Base-by-base conservation (phyloP, 2,888 invertebrate genomes). In the Volucella inflata region DNA sequence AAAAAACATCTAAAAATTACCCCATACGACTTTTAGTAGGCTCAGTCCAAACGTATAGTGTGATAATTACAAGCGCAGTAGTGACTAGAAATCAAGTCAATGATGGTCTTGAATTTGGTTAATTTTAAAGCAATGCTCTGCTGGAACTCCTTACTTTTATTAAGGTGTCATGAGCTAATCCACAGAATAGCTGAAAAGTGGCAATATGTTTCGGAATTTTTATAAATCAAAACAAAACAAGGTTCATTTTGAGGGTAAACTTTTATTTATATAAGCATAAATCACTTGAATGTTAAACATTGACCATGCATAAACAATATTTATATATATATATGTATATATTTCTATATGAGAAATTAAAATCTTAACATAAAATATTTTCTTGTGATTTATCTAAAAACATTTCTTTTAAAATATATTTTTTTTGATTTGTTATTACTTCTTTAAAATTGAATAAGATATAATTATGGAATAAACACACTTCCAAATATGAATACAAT, bases 391-490 rank as follows among this genome's bases (percentile, higher is more conserved):
- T 57, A 65, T 78, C 44, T 68, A 81, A 36, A 77, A 38, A 62
- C 17, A 38, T 42, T 55, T 64, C 74, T 64, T 70, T 78, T 30
- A 55, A n/a, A n/a, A 11, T 60, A 46, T 65, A 46, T 65, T 72
- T 42, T 55, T 67, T 48, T 75, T 78, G 57, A 44, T 67, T 44
- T 50, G 48, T 44, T 42, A 68, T 70, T 55, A 60, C 55, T 75
- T 65, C 71, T 72, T 51, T 78, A 42, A 77, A 40, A 55, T 67
- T 80, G 64, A 67, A 71, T 12, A 62, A 44, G 71, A 44, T 79
- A 44, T 53, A 59, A 70, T 67, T 10, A 44, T 36, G 48, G 40
- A 30, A 30, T 30, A 30, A 21, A 70, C 55, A 67, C 30, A 64
- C 16, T 38, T 64, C 38, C 21, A 57, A 30, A n/a, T 42, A 67